Percentiles rank a stretch among this genome's conserved stretches.
phyloP scores from a whole-genome alignment of 2,113 vertebrate genomes.

The Hystrix brachyura region DNA sequence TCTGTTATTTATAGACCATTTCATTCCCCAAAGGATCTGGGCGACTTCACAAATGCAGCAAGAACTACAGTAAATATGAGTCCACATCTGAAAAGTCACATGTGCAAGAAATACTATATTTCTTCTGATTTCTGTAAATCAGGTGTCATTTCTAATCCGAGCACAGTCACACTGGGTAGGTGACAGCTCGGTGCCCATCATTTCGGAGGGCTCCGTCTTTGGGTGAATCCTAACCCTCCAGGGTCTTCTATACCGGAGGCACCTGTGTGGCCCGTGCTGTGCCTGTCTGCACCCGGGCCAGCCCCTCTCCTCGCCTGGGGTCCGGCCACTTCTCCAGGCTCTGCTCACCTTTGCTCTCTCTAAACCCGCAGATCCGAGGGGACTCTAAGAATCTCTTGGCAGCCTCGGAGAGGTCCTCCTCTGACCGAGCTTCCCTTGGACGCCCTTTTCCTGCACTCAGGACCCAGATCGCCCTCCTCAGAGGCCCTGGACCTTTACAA shows the following conservation, averaged over 20 bases:
- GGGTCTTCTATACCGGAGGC: no score
- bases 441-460: neutral
- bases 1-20: neutral
- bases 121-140: constrained; percentile 25
- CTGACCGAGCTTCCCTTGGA: neutral
- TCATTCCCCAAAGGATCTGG: neutral
- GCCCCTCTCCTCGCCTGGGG: neutral
- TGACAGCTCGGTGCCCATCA: neutral
- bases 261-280: neutral
- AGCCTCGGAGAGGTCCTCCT: neutral
- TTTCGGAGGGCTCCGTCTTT: neutral
- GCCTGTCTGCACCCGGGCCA: neutral
- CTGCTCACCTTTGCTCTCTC: neutral
- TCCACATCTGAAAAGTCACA: neutral
- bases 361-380: neutral
- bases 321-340: neutral
- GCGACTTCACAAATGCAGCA: constrained; percentile 13
- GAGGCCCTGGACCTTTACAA: constrained; percentile 20
- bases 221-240: neutral
- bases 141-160: neutral
- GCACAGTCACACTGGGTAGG: neutral
- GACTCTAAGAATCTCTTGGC: neutral
- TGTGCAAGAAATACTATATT: neutral
- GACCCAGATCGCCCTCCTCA: neutral
- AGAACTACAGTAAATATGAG: neutral